phyloP scores from a whole-genome alignment of 2,113 vertebrate species.

The Passerina amoena region DNA sequence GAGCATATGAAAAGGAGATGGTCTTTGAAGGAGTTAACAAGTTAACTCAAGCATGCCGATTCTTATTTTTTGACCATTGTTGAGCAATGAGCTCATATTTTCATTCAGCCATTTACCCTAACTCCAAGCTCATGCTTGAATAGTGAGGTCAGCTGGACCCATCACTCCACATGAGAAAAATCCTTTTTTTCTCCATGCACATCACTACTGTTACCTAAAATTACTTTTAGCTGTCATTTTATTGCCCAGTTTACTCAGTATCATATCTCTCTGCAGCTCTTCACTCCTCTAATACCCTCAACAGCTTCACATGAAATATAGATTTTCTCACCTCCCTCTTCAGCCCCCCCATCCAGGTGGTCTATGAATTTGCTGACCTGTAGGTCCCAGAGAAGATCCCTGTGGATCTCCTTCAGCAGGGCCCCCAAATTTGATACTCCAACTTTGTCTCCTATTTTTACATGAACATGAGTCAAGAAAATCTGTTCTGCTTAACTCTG shows the following conservation, averaged over 20 bases:
- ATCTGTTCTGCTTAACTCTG: not conserved
- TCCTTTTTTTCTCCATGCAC: fast-evolving
- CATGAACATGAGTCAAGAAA: not conserved
- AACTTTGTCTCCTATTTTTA: not conserved
- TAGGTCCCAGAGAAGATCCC: not conserved
- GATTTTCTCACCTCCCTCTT: not conserved
- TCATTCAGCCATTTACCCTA: not conserved
- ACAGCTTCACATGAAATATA: fast-evolving
- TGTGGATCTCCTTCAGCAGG: not conserved
- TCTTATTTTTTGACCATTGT: not conserved
- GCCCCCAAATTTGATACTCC: not conserved
- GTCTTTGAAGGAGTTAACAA: not conserved
- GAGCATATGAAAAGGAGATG: not conserved
- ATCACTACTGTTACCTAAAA: not conserved
- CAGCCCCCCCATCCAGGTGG: not conserved
- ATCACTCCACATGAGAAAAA: not conserved
- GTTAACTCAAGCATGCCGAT: not conserved
- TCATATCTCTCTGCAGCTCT: not conserved
- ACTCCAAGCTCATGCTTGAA: not conserved
- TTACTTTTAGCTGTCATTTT: not conserved
- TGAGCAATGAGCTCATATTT: not conserved
- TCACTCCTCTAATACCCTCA: not conserved
- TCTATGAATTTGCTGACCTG: not conserved
- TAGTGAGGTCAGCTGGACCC: not conserved
- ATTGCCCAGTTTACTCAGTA: not conserved